Conservation (phyloP, 2,888 invertebrate species). For the Drosophila sordidula region DNA sequence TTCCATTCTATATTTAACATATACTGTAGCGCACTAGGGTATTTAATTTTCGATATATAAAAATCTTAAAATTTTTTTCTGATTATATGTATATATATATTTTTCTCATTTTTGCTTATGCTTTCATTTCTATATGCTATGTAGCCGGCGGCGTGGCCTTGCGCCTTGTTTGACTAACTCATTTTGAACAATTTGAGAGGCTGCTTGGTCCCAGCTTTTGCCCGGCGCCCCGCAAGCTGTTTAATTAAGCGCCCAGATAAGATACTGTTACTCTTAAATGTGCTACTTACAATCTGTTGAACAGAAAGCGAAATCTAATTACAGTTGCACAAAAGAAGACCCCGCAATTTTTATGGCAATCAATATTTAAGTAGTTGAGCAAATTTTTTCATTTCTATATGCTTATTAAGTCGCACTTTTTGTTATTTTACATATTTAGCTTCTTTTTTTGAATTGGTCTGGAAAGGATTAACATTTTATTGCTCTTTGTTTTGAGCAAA, state of each 20-base stretch:
- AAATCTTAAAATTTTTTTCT: not conserved
- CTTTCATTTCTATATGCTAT: constrained; percentile 45
- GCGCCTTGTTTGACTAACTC: constrained; percentile 78
- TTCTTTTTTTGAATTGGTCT: not conserved
- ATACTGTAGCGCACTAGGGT: constrained; percentile 6
- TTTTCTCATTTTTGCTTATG: constrained; percentile 51
- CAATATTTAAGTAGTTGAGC: constrained; percentile 59
- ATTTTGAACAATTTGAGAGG: constrained; percentile 76
- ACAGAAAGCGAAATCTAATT: constrained; percentile 66
- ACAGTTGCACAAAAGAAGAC: constrained; percentile 45
- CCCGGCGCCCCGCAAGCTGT: constrained; percentile 30
- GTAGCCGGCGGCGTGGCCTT: constrained; percentile 62
- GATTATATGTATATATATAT: constrained; percentile 2
- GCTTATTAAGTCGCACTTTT: not conserved
- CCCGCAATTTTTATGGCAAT: constrained; percentile 38
- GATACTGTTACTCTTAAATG: constrained; percentile 68
- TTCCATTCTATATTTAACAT: not conserved
- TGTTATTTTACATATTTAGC: not conserved
- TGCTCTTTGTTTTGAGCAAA: constrained; percentile 6
- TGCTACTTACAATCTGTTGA: constrained; percentile 58
- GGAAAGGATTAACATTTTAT: not conserved
- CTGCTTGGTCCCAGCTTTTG: constrained; percentile 1
- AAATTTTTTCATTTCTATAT: constrained; percentile 9
- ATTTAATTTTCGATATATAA: not conserved
- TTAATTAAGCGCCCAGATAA: constrained; percentile 76